Base-by-base conservation (phyloP, 2,113 vertebrate genomes). In the Silurus asotus region DNA sequence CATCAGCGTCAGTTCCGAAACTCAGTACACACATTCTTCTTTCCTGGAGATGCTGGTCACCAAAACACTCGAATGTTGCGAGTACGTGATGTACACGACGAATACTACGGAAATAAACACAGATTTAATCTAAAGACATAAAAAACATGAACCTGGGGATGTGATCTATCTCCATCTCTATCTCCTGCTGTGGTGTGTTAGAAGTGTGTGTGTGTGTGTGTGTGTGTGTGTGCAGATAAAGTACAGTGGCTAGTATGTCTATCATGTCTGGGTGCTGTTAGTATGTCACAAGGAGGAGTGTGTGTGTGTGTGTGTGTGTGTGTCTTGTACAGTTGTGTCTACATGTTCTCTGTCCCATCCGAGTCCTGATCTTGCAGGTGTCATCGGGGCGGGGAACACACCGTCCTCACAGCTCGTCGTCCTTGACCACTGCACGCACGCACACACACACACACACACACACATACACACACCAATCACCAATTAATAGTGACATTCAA, bases 361-460 rank as follows among this genome's bases (percentile, higher is more conserved):
- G n/a, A 78, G n/a, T 78, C 75, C 51, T 81, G 23, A 87, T 81
- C 72, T 69, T 79, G 65, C 55, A 81, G 83, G 23, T 58, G 13
- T 58, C 61, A 64, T 25, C 49, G 62, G 62, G 51, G 45, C n/a
- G n/a, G 37, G 28, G 80, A 28, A 28, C 51, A 45, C 37, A 14
- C 15, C 28, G 14, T 19, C 23, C 49, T 93, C 89, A 94, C 88
- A 94, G 91, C 53, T 93, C 92, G 0, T 84, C 90, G 0, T 94
- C 94, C 65, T 92, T 91, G 11, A 55, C 86, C 91, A 90, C 93
- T 93, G 88, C 72, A 88, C 11, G 76, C 67, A 76, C 51, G 56
- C n/a, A 56, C 49, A 76, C 49, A 76, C 17, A 75, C 70, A 74
- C 70, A 75, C 48, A 83, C 70, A 56, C 45, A 76, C 28, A 14